These are phyloP conservation scores for Lacerta bilineata DNA, from an alignment of 2,797 vertebrate genomes.

Conservation along the genomic window DNA sequence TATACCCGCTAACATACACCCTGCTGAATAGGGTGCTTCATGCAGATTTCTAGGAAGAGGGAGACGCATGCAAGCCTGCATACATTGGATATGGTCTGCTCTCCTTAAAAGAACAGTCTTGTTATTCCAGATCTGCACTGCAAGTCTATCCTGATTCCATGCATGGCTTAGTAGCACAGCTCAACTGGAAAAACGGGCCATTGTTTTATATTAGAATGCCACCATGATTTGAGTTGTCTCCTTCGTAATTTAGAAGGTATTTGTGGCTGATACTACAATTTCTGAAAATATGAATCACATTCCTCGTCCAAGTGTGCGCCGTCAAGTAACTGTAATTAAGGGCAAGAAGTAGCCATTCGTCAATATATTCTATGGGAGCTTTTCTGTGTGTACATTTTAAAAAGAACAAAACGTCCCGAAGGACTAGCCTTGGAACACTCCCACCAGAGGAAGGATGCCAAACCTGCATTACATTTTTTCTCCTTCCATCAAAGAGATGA, in stretches of 20 bases:
- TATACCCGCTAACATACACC: not conserved
- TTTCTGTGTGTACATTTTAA: not conserved
- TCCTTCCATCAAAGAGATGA: slow-evolving; percentile 56
- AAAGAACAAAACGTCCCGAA: slow-evolving; percentile 26
- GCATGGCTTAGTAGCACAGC: rapidly evolving
- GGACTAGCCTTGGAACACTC: slow-evolving; percentile 41
- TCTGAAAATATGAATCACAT: not conserved
- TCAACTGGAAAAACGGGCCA: not conserved
- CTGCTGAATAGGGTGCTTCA: not conserved
- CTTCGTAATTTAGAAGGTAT: not conserved
- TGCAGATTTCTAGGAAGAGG: slow-evolving; percentile 18
- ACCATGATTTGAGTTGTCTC: not conserved
- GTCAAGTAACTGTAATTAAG: not conserved
- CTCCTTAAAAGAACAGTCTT: not conserved
- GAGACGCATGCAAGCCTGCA: slow-evolving; percentile 38
- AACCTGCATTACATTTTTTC: slow-evolving; percentile 39
- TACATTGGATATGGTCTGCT: not conserved
- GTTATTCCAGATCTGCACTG: not conserved
- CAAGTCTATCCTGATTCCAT: not conserved
- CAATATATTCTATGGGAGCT: not conserved
- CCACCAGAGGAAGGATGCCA: slow-evolving; percentile 45
- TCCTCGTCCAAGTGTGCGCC: rapidly evolving
- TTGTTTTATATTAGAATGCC: not conserved
- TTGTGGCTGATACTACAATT: not conserved
- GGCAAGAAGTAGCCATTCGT: slow-evolving; percentile 31